phyloP scores from a whole-genome alignment of 2,113 vertebrate species.

The Lepus europaeus region DNA sequence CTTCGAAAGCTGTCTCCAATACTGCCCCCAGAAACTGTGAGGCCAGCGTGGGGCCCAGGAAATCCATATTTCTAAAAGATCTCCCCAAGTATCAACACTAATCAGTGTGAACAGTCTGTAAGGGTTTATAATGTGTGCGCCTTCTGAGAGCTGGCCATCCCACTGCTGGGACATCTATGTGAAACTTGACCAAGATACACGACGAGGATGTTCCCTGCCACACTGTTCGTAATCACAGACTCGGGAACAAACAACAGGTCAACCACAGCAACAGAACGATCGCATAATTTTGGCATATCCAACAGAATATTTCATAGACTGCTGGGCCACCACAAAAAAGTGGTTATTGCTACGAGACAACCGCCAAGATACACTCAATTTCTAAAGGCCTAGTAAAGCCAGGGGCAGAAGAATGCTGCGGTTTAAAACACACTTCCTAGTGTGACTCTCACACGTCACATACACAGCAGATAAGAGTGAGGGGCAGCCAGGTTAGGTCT shows the following conservation, averaged over 20 bases:
- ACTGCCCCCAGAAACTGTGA: background rate
- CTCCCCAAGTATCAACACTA: background rate
- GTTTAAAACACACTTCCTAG: conserved; percentile 47
- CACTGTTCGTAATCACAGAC: background rate
- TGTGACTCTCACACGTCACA: background rate
- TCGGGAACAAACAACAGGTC: background rate
- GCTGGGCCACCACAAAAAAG: background rate
- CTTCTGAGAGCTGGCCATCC: background rate
- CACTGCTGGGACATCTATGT: background rate
- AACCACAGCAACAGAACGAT: background rate
- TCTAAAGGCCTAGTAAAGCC: background rate
- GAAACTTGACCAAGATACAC: background rate
- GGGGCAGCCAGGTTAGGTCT: background rate
- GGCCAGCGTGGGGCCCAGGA: background rate
- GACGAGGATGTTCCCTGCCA: background rate
- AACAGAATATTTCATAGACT: background rate
- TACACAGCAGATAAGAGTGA: background rate
- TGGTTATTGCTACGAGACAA: background rate
- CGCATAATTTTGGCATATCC: background rate
- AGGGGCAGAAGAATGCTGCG: background rate
- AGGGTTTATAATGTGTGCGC: background rate
- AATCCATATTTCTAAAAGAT: background rate
- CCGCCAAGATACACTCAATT: background rate
- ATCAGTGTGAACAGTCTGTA: background rate
- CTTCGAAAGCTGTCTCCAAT: conserved; percentile 3